Base-by-base conservation (phyloP, 2,797 vertebrate species). In the Cossypha polioptera region DNA sequence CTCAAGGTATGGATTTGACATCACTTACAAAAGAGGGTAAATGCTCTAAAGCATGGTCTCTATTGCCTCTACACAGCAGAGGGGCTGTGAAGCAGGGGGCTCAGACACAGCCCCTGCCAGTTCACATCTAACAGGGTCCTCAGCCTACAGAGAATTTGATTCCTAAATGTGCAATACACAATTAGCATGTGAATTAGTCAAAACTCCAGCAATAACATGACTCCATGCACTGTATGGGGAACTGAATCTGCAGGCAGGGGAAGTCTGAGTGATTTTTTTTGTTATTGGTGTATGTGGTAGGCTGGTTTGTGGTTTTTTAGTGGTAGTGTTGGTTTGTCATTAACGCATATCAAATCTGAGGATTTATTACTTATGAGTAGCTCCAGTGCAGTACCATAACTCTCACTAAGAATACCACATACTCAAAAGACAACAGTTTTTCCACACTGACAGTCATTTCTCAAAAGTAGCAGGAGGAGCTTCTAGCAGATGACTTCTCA, bases 401-500 rank as follows among this genome's bases (percentile, higher is more conserved):
- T 85, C 87, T 84, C 72, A 88, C 92, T 78, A 95, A 88, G 43
- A 95, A 54, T 24, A 85, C 38, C 73, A 92, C n/a, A 26, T 67
- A 91, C 76, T 87, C 65, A 67, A 75, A 95, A 90, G 75, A 58
- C 72, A 92, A 84, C 68, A 72, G 21, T 53, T 94, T 90, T 91
- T 90, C 40, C 93, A 91, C 59, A 74, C 68, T 73, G 65, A 48
- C 80, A 92, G 84, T 79, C 57, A 93, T 77, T 96, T 97, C 89
- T 95, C 89, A 95, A 95, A 96, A 96, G 79, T 28, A 57, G 51
- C 45, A 57, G 33, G 28, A 84, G 68, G 40, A 96, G 19, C 25
- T 86, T 72, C 90, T 80, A 95, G 61, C 88, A 97, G 86, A 96
- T 96, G 63, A 96, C 87, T 94, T 91, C 43, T 92, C 84, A 96